Conservation (phyloP, 2,888 invertebrate species). For the Acronicta leporina region DNA sequence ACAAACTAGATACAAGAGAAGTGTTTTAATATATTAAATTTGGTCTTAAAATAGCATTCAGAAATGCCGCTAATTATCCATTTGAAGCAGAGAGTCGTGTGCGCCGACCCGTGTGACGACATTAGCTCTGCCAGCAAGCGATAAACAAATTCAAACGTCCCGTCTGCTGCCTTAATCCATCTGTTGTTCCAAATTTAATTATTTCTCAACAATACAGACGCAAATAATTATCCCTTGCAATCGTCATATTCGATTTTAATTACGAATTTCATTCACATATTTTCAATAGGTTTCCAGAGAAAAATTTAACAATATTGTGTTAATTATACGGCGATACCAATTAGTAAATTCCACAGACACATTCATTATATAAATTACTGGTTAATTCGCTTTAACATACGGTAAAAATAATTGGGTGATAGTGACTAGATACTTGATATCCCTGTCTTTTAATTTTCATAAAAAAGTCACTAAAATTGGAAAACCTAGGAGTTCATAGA, state of each 20-base stretch:
- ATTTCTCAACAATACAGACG: slow-evolving; percentile 48
- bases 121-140: slow-evolving; percentile 63
- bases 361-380: slow-evolving; percentile 13
- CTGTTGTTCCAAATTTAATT: slow-evolving; percentile 64
- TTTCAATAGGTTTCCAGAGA: slow-evolving; percentile 28
- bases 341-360: slow-evolving; percentile 27
- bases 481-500: too few species aligned
- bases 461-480: too few species aligned
- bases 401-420: slow-evolving; percentile 1
- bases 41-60: neutral
- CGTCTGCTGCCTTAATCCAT: slow-evolving; percentile 58
- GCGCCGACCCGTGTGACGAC: slow-evolving; percentile 59
- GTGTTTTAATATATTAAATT: neutral
- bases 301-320: slow-evolving; percentile 30
- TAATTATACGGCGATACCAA: slow-evolving; percentile 25
- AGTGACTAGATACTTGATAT: neutral
- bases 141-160: slow-evolving; percentile 64
- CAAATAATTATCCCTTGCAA: slow-evolving; percentile 39
- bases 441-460: too few species aligned
- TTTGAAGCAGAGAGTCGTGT: slow-evolving; percentile 37
- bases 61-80: slow-evolving; percentile 36
- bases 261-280: slow-evolving; percentile 40
- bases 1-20: too few species aligned
- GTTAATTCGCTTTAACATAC: slow-evolving; percentile 10
- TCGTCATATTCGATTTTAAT: slow-evolving; percentile 46